These are phyloP conservation scores for Pygoscelis antarcticus DNA, from an alignment of 2,113 vertebrate species.

Conservation along the genomic window DNA sequence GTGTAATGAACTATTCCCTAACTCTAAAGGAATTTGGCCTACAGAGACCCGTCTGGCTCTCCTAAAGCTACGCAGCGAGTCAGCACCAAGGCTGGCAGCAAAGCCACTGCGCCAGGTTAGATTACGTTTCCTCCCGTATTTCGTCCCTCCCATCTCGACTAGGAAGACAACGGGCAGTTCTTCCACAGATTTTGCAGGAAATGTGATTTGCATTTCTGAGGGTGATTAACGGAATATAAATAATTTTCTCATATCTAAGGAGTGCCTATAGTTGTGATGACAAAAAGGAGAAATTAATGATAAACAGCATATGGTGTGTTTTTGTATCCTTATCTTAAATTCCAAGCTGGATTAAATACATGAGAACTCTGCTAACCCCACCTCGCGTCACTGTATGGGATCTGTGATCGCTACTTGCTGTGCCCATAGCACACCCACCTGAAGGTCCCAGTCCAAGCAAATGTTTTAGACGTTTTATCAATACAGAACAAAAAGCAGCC, in stretches of 20 bases:
- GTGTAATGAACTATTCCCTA: background rate
- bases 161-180: background rate
- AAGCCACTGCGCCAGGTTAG: background rate
- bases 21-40: background rate
- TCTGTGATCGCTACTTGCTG: background rate
- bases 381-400: background rate
- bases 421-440: background rate
- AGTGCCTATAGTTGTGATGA: background rate
- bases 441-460: background rate
- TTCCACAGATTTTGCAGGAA: background rate
- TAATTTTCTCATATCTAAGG: background rate
- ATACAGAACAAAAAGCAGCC: background rate
- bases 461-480: background rate
- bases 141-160: background rate
- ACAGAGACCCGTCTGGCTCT: background rate
- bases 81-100: background rate
- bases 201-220: background rate
- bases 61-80: background rate
- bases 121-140: accelerated
- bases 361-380: background rate
- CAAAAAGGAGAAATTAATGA: background rate
- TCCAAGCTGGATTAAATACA: background rate
- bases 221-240: background rate
- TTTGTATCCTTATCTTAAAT: background rate
- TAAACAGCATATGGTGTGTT: background rate